Percentiles rank a stretch among this genome's conserved stretches.
These are phyloP conservation scores for Ormyrus nitidulus DNA, from an alignment of 2,888 invertebrate genomes.

Conservation along the genomic window DNA sequence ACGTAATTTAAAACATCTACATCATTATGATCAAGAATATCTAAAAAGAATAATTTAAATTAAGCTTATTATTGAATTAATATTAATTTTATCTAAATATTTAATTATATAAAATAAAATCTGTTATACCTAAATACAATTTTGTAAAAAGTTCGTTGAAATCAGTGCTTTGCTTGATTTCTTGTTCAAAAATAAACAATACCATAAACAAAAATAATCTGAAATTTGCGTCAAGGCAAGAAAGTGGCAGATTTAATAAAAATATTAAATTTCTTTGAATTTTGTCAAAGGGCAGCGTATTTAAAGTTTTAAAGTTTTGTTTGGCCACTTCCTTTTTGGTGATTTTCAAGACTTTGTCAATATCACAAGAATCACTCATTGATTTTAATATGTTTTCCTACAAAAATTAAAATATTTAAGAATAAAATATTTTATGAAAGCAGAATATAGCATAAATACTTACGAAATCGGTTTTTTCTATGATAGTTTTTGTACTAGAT, in stretches of 20 bases:
- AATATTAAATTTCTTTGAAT: conserved; percentile 58
- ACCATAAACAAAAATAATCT: conserved; percentile 63
- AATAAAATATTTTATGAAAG: conserved; percentile 10
- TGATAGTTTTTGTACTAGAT: conserved; percentile 59
- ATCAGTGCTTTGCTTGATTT: conserved; percentile 53
- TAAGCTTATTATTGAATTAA: background rate
- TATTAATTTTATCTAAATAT: too few relatives aligned
- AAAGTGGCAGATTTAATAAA: conserved; percentile 62
- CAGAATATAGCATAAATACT: conserved; percentile 45
- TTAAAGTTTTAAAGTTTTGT: conserved; percentile 59
- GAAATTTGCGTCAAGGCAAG: conserved; percentile 58
- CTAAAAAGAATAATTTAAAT: conserved; percentile 55
- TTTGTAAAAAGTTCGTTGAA: conserved; percentile 57
- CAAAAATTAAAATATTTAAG: conserved; percentile 14
- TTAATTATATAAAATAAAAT: conserved; percentile 3
- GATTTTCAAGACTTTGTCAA: conserved; percentile 57
- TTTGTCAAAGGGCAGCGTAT: conserved; percentile 42
- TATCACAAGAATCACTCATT: conserved; percentile 50
- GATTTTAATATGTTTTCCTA: conserved; percentile 52
- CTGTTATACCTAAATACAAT: conserved; percentile 64
- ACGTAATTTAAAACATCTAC: conserved; percentile 63
- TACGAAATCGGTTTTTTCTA: conserved; percentile 60
- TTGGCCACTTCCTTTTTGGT: conserved; percentile 58
- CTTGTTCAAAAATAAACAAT: conserved; percentile 62
- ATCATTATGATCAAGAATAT: conserved; percentile 62